phyloP scores from a whole-genome alignment of 2,797 vertebrate genomes.

The Hipposideros larvatus region DNA sequence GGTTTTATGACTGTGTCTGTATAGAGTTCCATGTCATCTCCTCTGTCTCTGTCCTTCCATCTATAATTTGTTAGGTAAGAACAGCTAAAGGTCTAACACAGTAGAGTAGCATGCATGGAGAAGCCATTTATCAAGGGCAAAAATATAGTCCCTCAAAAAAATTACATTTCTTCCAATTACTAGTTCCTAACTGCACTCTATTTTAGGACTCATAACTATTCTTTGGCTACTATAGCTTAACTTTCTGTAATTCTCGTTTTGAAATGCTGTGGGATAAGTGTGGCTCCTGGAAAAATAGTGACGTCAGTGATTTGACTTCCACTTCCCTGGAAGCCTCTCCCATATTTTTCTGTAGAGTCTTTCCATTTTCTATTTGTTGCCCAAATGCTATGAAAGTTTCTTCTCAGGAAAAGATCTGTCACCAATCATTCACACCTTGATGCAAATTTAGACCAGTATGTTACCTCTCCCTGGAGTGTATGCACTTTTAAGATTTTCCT shows the following conservation, averaged over 20 bases:
- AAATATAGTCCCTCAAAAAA: slow-evolving; percentile 46
- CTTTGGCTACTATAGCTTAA: slow-evolving; percentile 42
- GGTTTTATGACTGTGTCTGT: slow-evolving; percentile 20
- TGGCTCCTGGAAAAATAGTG: slow-evolving; percentile 66
- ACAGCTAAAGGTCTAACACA: neutral
- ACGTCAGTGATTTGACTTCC: slow-evolving; percentile 59
- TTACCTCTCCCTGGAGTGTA: neutral
- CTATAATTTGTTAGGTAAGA: neutral
- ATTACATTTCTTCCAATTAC: slow-evolving; percentile 39
- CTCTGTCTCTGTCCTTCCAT: neutral
- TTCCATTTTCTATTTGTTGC: slow-evolving; percentile 66
- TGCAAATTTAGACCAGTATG: slow-evolving; percentile 60
- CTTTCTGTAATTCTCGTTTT: slow-evolving; percentile 68
- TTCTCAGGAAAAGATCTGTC: slow-evolving; percentile 73
- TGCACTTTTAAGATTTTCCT: slow-evolving; percentile 59
- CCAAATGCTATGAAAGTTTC: slow-evolving; percentile 39
- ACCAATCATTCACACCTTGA: slow-evolving; percentile 69
- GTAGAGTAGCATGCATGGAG: neutral
- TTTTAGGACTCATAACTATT: slow-evolving; percentile 40
- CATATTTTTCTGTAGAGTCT: slow-evolving; percentile 46
- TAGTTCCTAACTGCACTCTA: neutral
- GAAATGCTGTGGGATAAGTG: slow-evolving; percentile 37
- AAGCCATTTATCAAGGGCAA: slow-evolving; percentile 21
- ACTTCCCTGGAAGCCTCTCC: slow-evolving; percentile 60
- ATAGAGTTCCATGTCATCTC: neutral